phyloP scores from a whole-genome alignment of 2,797 vertebrate genomes.

The Pelobates cultripes region DNA sequence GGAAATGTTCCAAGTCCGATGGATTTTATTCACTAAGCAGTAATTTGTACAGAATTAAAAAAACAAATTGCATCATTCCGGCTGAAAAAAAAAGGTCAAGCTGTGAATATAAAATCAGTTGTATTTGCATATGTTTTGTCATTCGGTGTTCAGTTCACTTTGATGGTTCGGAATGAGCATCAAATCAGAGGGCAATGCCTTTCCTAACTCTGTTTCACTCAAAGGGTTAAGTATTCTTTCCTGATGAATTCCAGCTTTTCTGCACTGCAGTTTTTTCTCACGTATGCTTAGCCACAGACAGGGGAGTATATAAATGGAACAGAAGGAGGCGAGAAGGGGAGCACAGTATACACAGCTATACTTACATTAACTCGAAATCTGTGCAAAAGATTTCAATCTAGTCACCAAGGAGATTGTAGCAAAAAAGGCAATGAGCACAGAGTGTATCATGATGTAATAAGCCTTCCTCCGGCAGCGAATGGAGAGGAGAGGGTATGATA shows the following conservation, averaged over 20 bases:
- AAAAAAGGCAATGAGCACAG: slow-evolving; percentile 5
- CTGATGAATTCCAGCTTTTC: no score
- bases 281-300: background rate
- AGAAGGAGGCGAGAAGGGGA: background rate
- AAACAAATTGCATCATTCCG: no score
- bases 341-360: background rate
- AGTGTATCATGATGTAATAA: background rate
- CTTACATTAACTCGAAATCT: slow-evolving; percentile 4
- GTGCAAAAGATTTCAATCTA: slow-evolving; percentile 33
- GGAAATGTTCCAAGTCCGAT: no score
- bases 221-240: background rate
- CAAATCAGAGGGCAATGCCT: no score
- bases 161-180: no score
- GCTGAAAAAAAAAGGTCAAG: no score
- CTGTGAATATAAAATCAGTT: no score
- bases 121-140: no score
- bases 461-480: background rate
- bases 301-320: background rate
- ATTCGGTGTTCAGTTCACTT: no score
- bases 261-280: background rate
- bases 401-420: slow-evolving; percentile 41
- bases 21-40: no score
- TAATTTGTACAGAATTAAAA: no score
- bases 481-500: slow-evolving; percentile 6
- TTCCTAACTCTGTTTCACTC: background rate